Evolutionary conservation across 1,140 invertebrate species (phyloP).

Genomic region (Chironomus tepperi): DNA sequence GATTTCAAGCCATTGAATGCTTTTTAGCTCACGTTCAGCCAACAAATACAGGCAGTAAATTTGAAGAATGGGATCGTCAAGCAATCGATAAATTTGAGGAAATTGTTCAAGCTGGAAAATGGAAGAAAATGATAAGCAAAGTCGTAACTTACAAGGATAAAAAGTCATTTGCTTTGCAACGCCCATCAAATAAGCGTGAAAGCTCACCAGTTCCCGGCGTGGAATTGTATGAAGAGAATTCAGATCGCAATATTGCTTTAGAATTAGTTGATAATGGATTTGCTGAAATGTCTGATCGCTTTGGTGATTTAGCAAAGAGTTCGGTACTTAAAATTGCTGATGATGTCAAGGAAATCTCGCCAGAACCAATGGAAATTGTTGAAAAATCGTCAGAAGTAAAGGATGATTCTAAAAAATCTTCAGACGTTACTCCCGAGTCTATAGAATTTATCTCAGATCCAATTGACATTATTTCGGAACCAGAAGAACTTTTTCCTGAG

Average conservation of each 20-base stretch:
- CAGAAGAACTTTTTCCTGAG: neutral
- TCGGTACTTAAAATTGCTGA: neutral
- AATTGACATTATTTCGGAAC: neutral
- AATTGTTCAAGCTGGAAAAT: conserved; percentile 48
- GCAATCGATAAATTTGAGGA: conserved; percentile 63
- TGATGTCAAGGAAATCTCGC: neutral
- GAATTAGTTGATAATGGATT: neutral
- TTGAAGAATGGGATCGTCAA: conserved; percentile 50
- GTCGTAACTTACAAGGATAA: conserved; percentile 57
- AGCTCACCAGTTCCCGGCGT: conserved; percentile 54
- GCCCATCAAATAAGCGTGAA: conserved; percentile 41
- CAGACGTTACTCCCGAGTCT: neutral
- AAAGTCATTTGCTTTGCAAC: conserved; percentile 15
- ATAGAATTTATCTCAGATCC: neutral
- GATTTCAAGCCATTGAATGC: conserved; percentile 69
- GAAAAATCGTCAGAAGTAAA: too few species aligned
- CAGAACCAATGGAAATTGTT: neutral
- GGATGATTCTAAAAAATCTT: too few species aligned
- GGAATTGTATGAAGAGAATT: conserved; percentile 46
- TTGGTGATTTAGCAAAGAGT: neutral
- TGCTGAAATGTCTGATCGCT: conserved; percentile 17
- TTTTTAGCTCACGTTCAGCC: conserved; percentile 61
- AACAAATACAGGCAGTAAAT: conserved; percentile 32
- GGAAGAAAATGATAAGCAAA: conserved; percentile 57
- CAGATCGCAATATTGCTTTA: conserved; percentile 25